A percentile compares a stretch with the other conserved stretches of the same genome.
These are phyloP conservation scores for Halcyon leucocephala DNA, from an alignment of 2,797 vertebrate species.

Conservation along the genomic window DNA sequence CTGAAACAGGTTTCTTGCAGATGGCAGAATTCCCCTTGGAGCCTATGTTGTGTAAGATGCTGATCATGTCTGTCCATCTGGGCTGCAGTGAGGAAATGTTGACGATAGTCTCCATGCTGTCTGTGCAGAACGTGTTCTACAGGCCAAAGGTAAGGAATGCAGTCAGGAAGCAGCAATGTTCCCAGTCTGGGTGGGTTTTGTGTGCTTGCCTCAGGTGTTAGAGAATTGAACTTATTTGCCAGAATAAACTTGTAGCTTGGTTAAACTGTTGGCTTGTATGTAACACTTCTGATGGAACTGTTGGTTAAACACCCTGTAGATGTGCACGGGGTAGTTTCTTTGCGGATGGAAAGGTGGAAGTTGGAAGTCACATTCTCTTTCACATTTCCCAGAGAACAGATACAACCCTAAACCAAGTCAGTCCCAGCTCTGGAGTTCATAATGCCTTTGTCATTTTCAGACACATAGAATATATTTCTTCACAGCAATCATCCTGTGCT, in stretches of 20 bases:
- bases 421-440: background rate
- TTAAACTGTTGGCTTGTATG: background rate
- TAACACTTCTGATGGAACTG: background rate
- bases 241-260: background rate
- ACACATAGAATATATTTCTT: background rate
- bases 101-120: constrained; percentile 98
- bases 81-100: constrained; percentile 99
- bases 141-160: constrained; percentile 88
- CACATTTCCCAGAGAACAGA: background rate
- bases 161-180: background rate
- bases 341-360: background rate
- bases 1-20: constrained; percentile 72
- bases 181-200: background rate
- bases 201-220: background rate
- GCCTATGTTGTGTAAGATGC: constrained; percentile 99
- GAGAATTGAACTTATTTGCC: background rate
- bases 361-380: background rate
- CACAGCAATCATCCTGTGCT: background rate
- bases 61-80: constrained; percentile 99
- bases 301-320: background rate
- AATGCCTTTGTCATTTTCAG: background rate
- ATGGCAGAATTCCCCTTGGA: constrained; percentile 99
- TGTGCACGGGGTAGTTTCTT: background rate
- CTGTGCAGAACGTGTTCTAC: constrained; percentile 98
- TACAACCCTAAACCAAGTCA: background rate